These are phyloP conservation scores for Rhagium mordax DNA, from an alignment of 2,888 invertebrate genomes.

Conservation along the genomic window DNA sequence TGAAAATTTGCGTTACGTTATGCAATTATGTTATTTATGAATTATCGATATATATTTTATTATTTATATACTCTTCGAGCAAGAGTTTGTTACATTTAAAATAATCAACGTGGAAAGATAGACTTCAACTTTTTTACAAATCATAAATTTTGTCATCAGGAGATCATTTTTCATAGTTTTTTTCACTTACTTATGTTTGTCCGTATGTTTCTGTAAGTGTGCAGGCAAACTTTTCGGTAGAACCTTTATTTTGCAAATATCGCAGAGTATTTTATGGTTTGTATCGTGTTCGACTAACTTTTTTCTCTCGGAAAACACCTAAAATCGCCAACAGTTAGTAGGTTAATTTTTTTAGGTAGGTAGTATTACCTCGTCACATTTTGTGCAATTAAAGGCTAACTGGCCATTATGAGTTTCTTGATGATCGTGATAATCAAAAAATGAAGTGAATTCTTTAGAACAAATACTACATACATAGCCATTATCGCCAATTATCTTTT, in stretches of 20 bases:
- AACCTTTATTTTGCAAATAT: slow-evolving; percentile 52
- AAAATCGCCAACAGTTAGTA: slow-evolving; percentile 15
- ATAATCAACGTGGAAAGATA: too few species aligned
- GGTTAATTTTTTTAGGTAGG: not conserved
- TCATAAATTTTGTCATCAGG: not conserved
- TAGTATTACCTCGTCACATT: slow-evolving; percentile 52
- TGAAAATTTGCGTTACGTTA: too few species aligned
- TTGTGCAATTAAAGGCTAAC: slow-evolving; percentile 54
- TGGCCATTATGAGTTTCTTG: slow-evolving; percentile 54
- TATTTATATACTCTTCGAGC: too few species aligned
- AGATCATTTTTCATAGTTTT: too few species aligned
- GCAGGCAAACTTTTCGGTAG: slow-evolving; percentile 56
- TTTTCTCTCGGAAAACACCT: slow-evolving; percentile 50
- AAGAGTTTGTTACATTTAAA: too few species aligned
- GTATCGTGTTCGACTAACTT: slow-evolving; percentile 54
- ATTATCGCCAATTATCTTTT: not conserved
- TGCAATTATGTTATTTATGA: too few species aligned
- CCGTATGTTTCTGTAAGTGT: slow-evolving; percentile 57
- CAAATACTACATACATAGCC: slow-evolving; percentile 51
- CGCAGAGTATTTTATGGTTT: slow-evolving; percentile 55
- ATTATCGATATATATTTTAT: too few species aligned
- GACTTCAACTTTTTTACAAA: too few species aligned
- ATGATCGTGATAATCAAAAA: slow-evolving; percentile 58
- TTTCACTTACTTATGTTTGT: slow-evolving; percentile 56
- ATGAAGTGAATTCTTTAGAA: slow-evolving; percentile 49